Conservation (phyloP, 2,888 invertebrate species). For the Strigamia crassipes region DNA sequence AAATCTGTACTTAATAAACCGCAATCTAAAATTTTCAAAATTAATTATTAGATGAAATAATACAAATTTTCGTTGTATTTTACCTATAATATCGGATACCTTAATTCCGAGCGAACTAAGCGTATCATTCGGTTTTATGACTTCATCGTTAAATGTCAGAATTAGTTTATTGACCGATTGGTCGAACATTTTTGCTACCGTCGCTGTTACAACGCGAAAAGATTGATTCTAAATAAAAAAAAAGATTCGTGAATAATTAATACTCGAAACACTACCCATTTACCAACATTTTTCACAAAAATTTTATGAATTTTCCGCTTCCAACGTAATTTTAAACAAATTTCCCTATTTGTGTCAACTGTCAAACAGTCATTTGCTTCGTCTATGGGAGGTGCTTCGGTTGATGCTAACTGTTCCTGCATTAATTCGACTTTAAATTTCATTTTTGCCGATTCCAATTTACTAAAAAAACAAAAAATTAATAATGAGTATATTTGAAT, state of each 20-base stretch:
- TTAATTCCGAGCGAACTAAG: not conserved
- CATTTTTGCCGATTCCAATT: not conserved
- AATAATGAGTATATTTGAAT: not conserved
- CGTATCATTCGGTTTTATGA: slow-evolving; percentile 41
- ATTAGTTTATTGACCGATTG: slow-evolving; percentile 12
- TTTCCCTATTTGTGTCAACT: slow-evolving; percentile 4
- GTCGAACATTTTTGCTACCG: not conserved
- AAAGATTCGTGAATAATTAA: not conserved
- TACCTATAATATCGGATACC: slow-evolving; percentile 46
- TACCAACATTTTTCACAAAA: slow-evolving; percentile 26
- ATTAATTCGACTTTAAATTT: not conserved
- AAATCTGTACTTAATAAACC: not conserved
- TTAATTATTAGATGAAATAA: not conserved
- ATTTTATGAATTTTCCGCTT: slow-evolving; percentile 22
- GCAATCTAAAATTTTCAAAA: slow-evolving; percentile 29
- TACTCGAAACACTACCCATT: not conserved
- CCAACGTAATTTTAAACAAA: slow-evolving; percentile 41
- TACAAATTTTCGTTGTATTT: not conserved
- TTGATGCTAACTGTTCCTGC: not conserved
- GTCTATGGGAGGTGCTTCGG: not conserved
- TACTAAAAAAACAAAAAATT: not conserved
- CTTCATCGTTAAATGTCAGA: slow-evolving; percentile 7
- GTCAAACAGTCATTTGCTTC: not conserved
- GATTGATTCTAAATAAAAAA: slow-evolving; percentile 2
- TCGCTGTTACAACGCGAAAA: not conserved